phyloP scores from a whole-genome alignment of 2,888 invertebrate genomes.

The Acheta domesticus region DNA sequence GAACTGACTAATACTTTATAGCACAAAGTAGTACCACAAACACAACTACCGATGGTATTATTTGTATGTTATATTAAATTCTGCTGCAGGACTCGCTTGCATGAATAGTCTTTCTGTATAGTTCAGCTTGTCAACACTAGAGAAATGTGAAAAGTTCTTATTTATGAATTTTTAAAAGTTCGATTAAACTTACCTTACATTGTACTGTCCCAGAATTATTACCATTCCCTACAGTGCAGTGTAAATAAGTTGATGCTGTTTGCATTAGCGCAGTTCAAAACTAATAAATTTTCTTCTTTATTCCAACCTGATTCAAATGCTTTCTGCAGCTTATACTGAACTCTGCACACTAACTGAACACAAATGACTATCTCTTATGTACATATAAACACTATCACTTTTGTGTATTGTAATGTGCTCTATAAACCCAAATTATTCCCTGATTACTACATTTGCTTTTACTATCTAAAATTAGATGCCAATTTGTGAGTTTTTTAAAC shows the following conservation, averaged over 20 bases:
- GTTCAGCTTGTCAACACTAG: not conserved
- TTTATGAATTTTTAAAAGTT: not conserved
- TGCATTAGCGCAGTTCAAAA: not conserved
- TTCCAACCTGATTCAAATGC: slow-evolving; percentile 2
- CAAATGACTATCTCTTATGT: not conserved
- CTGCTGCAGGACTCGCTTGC: slow-evolving; percentile 18
- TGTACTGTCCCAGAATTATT: not conserved
- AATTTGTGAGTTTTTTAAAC: not conserved
- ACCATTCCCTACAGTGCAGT: not conserved
- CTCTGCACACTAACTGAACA: slow-evolving; percentile 18
- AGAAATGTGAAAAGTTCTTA: not conserved
- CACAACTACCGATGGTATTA: slow-evolving; percentile 3
- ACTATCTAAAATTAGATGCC: not conserved
- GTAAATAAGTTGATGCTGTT: not conserved
- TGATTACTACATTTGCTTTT: not conserved
- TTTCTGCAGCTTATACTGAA: slow-evolving; percentile 18
- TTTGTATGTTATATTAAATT: not conserved
- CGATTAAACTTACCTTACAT: not conserved
- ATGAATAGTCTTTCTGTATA: not conserved
- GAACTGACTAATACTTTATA: not conserved
- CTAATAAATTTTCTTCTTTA: not conserved
- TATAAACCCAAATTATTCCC: not conserved
- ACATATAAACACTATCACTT: not conserved
- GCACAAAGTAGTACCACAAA: not conserved
- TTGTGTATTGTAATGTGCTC: slow-evolving; percentile 18